Base-by-base conservation (phyloP, 2,113 vertebrate species). In the Eptatretus burgeri region DNA sequence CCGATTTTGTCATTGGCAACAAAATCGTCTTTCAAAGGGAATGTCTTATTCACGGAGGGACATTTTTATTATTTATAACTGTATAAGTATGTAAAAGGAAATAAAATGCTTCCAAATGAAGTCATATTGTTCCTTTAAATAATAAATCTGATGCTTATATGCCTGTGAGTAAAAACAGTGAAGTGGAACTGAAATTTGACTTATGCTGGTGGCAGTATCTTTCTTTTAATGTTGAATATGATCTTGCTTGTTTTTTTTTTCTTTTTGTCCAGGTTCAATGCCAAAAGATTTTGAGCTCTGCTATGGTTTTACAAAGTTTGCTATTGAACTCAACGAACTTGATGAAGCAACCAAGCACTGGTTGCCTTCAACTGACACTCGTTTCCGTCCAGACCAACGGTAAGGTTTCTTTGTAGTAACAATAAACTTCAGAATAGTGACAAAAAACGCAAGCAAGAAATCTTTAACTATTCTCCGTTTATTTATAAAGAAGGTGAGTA, bases 361-460 rank as follows among this genome's bases (percentile, higher is more conserved):
- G 1, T 77, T 93, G 50, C 84, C 83, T 1, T 77, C 80, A 18
- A 85, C 83, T 1, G 85, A 89, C 75, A 79, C 82, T 0, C 78
- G 85, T 9, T 80, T 79, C 63, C 76, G 85, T 64, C 85, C 85
- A 0, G 85, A 93, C 75, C 85, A 93, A 75, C 78, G 84, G 85
- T 93, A 68, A 70, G 73, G 19, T 19, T 16, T 18, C 14, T 18
- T 18, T 16, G 27, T 7, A 14, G 17, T 18, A 56, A 14, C 14
- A 14, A 56, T 18, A 56, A 14, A 56, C 53, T 18, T 16, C 53
- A 56, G 14, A 56, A 14, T 16, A 14, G 17, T 18, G 14, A 56
- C 53, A 56, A 14, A 56, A n/a, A 14, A 56, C 53, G 8, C 53
- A 56, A 14, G 8, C 4, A 14, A 56, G 5, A 56, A 14, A 56